Conservation (phyloP, 2,888 invertebrate species). For the Steinernema scapterisci region DNA sequence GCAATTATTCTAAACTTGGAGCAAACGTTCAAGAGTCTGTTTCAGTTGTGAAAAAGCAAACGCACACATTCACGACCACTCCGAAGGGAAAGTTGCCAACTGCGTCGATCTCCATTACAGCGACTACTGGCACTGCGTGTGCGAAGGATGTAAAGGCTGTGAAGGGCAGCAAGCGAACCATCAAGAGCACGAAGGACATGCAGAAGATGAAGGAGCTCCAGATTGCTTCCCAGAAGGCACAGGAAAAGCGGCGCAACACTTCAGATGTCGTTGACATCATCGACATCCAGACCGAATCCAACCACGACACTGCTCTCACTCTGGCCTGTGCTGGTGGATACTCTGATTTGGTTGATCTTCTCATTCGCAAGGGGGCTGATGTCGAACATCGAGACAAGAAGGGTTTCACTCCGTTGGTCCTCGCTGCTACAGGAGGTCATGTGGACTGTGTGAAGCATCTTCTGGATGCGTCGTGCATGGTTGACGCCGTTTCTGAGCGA, state of each 20-base stretch:
- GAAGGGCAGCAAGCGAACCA: constrained; percentile 18
- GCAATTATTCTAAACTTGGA: not conserved
- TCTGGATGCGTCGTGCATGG: constrained; percentile 89
- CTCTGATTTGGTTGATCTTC: constrained; percentile 88
- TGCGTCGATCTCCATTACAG: not conserved
- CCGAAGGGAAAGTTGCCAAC: not conserved
- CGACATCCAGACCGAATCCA: constrained; percentile 96
- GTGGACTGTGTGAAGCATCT: constrained; percentile 87
- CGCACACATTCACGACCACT: not conserved
- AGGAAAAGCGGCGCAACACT: constrained; percentile 14
- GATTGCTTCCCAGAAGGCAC: constrained; percentile 10
- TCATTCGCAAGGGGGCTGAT: constrained; percentile 88
- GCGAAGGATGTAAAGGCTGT: constrained; percentile 31
- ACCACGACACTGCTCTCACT: constrained; percentile 96
- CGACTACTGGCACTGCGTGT: constrained; percentile 32
- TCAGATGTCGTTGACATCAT: constrained; percentile 21
- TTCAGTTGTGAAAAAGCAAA: not conserved
- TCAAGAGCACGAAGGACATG: constrained; percentile 25
- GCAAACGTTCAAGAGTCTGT: not conserved
- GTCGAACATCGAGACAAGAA: constrained; percentile 97
- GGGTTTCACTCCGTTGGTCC: constrained; percentile 93
- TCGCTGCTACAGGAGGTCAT: constrained; percentile 95
- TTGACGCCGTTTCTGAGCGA: constrained; percentile 97
- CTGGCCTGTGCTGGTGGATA: constrained; percentile 84
- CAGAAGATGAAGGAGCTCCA: constrained; percentile 33